Evolutionary conservation across 2,888 invertebrate genomes (phyloP).

Genomic region (Leptura quadrifasciata): DNA sequence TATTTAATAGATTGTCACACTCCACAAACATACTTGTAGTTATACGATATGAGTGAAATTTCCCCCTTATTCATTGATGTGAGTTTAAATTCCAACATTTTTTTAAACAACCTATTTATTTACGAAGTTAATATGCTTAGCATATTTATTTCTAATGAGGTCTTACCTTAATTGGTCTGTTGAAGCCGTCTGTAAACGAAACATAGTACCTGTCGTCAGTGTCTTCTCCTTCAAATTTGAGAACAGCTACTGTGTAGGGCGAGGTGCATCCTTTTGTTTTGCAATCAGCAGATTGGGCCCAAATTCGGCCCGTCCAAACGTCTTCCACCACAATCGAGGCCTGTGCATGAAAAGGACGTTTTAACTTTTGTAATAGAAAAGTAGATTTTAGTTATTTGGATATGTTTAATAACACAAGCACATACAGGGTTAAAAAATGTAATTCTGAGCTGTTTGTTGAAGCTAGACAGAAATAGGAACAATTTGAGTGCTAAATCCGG

Average conservation of each 20-base stretch:
- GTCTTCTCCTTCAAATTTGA: constrained; percentile 71
- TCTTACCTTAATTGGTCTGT: constrained; percentile 67
- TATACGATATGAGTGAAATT: neutral
- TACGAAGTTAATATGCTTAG: no score
- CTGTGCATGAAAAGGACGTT: constrained; percentile 40
- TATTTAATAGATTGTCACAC: neutral
- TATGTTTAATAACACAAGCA: no score
- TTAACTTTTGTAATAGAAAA: neutral
- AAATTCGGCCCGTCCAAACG: constrained; percentile 69
- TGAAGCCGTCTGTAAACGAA: constrained; percentile 74
- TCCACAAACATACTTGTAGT: neutral
- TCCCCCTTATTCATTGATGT: no score
- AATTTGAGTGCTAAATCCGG: no score
- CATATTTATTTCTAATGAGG: constrained; percentile 8
- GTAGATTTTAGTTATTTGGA: no score
- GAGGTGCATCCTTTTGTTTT: constrained; percentile 69
- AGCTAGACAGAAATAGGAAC: no score
- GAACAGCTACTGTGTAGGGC: constrained; percentile 72
- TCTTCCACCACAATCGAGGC: constrained; percentile 56
- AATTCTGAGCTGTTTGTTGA: no score
- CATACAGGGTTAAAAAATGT: no score
- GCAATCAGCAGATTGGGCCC: constrained; percentile 71
- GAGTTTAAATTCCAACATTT: no score
- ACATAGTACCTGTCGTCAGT: constrained; percentile 73
- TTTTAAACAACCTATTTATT: no score